Conservation (phyloP, 2,113 vertebrate genomes). For the Trinectes maculatus region DNA sequence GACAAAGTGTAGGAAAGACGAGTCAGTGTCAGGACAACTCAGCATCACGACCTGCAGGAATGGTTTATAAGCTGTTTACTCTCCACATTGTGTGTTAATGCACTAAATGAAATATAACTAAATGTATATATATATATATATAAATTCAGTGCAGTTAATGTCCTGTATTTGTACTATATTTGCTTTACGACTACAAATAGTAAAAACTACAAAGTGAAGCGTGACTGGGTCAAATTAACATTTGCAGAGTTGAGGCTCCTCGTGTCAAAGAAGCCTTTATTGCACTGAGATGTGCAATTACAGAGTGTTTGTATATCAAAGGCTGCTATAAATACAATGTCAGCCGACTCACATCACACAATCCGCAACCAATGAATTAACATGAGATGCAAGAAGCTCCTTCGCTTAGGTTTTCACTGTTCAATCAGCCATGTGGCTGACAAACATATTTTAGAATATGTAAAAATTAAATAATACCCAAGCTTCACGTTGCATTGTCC, state of each 20-base stretch:
- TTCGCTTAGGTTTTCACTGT: not conserved
- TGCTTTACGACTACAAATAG: too few species aligned
- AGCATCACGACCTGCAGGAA: conserved; percentile 26
- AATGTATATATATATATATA: too few species aligned
- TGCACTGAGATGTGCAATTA: conserved; percentile 42
- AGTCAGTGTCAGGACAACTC: conserved; percentile 62
- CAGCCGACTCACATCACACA: conserved; percentile 39
- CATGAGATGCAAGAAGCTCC: conserved; percentile 16
- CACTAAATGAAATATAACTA: too few species aligned
- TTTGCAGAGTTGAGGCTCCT: conserved; percentile 11
- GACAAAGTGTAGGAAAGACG: conserved; percentile 42
- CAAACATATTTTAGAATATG: not conserved
- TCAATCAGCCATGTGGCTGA: too few species aligned
- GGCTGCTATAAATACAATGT: conserved; percentile 57
- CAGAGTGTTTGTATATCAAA: conserved; percentile 66
- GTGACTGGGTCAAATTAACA: not conserved
- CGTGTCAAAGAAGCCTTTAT: conserved; percentile 9
- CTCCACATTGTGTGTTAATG: not conserved
- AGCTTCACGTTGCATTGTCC: not conserved
- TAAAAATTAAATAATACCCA: conserved; percentile 5
- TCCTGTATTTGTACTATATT: too few species aligned
- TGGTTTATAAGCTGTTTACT: conserved; percentile 13
- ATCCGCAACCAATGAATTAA: conserved; percentile 50
- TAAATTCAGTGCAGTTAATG: not conserved
- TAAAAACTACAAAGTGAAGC: conserved; percentile 5